These are phyloP conservation scores for Bufo bufo DNA, from an alignment of 2,113 vertebrate genomes.

Conservation along the genomic window DNA sequence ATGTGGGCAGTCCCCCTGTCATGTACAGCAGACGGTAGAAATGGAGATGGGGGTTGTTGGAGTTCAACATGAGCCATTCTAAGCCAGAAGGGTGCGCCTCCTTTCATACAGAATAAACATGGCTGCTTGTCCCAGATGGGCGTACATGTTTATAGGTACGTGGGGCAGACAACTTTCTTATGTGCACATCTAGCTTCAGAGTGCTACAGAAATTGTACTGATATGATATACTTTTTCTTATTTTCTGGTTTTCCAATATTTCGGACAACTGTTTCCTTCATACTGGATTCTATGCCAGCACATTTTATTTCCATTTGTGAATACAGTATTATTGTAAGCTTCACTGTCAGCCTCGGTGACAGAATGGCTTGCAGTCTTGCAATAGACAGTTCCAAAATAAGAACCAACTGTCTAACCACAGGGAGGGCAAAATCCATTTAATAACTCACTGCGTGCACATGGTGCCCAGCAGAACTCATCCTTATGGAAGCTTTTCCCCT, in stretches of 20 bases:
- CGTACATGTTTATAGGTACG: no score
- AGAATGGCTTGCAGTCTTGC: neutral
- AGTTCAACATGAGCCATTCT: no score
- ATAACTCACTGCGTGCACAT: conserved; percentile 27
- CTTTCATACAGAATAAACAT: no score
- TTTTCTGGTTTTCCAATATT: neutral
- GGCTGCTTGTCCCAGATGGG: no score
- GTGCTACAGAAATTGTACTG: neutral
- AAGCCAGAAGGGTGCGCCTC: no score
- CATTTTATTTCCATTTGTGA: neutral
- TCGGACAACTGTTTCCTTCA: neutral
- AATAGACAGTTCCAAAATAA: neutral
- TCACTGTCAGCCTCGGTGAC: neutral
- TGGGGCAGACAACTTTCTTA: neutral
- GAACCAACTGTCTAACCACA: conserved; percentile 42
- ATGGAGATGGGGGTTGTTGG: no score
- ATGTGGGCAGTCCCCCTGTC: no score
- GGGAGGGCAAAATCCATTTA: conserved; percentile 44
- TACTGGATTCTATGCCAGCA: neutral
- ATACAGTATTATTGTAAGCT: neutral
- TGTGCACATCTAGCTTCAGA: neutral
- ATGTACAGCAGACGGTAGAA: no score
- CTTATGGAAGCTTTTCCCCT: neutral
- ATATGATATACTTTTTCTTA: neutral
- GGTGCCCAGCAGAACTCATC: neutral